Conservation (phyloP, 2,888 invertebrate genomes). For the Thymelicus lineola region DNA sequence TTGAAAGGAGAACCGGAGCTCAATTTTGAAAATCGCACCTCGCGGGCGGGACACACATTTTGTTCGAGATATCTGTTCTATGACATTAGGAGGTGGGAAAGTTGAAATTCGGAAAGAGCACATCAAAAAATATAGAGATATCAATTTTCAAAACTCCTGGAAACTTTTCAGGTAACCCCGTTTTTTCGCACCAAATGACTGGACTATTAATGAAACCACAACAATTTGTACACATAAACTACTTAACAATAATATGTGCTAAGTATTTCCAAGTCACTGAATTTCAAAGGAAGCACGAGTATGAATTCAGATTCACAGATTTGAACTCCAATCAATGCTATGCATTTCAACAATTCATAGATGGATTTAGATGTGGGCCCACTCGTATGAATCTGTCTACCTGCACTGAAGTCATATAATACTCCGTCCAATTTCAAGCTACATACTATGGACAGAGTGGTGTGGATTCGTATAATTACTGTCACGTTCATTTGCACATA, state of each 20-base stretch:
- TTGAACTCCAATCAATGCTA: conserved; percentile 32
- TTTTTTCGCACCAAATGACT: no score
- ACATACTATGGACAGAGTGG: not conserved
- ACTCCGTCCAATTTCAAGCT: conserved; percentile 27
- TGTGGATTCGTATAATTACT: conserved; percentile 8
- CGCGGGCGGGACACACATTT: no score
- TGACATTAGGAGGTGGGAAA: no score
- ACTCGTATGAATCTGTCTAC: conserved; percentile 29
- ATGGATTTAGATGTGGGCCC: conserved; percentile 23
- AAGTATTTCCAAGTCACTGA: not conserved
- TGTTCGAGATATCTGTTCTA: no score
- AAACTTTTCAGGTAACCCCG: no score
- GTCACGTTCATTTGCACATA: not conserved
- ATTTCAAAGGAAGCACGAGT: conserved; percentile 14
- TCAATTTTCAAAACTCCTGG: no score
- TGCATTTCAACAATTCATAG: conserved; percentile 27
- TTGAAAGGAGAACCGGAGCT: no score
- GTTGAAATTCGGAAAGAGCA: no score
- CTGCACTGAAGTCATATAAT: conserved; percentile 31
- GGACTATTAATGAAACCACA: no score
- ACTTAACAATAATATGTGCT: not conserved
- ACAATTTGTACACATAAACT: no score
- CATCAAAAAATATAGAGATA: no score
- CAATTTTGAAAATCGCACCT: no score
- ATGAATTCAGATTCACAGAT: conserved; percentile 19